Evolutionary conservation across 2,797 vertebrate species (phyloP).

Genomic region (Malurus leucopterus): DNA sequence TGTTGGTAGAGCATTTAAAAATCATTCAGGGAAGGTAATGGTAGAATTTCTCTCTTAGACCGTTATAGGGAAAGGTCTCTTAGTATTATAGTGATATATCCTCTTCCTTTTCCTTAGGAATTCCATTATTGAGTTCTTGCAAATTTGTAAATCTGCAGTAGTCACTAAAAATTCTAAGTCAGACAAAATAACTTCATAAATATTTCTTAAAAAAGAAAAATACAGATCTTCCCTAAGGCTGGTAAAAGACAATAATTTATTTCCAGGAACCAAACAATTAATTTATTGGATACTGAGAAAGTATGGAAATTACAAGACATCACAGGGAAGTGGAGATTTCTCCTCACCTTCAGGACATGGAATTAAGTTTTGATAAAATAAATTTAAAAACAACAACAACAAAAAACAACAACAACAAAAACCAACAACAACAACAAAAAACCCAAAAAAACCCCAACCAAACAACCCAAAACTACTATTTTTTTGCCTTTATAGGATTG

Average conservation of each 20-base stretch:
- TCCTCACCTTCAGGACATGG: not conserved
- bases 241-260: not conserved
- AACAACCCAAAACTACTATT: not conserved
- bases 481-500: not conserved
- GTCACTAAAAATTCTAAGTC: not conserved
- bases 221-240: not conserved
- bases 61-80: not conserved
- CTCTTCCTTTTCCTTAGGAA: not conserved
- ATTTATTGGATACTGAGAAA: not conserved
- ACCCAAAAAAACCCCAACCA: not conserved
- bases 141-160: not conserved
- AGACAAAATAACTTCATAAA: not conserved
- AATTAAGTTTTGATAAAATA: not conserved
- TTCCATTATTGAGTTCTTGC: not conserved
- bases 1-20: not conserved
- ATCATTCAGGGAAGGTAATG: not conserved
- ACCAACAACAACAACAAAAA: not conserved
- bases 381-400: too few relatives aligned
- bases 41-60: not conserved
- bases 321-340: not conserved
- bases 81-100: too few relatives aligned
- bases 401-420: not conserved
- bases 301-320: not conserved
- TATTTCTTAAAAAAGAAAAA: not conserved
- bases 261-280: not conserved